Evolutionary conservation across 1,140 invertebrate genomes (phyloP).

Genomic region (Ridgeia piscesae): DNA sequence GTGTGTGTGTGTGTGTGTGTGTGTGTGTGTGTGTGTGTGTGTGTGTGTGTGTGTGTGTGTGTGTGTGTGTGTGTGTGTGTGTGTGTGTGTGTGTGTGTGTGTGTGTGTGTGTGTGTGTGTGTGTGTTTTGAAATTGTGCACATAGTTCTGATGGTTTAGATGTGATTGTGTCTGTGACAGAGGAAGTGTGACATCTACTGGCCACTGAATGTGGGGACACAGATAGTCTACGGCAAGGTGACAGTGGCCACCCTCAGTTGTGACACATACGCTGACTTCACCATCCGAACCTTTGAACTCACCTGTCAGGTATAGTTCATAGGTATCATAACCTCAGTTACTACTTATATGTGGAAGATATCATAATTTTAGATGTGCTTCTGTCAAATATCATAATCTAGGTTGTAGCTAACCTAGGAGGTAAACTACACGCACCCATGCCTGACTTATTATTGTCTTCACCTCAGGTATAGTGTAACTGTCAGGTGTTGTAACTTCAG

Average conservation of each 20-base stretch:
- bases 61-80: too few species aligned
- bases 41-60: too few species aligned
- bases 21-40: too few species aligned
- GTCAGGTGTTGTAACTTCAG: too few species aligned
- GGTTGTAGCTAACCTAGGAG: too few species aligned
- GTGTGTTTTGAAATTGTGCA: not conserved
- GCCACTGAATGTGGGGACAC: not conserved
- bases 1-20: too few species aligned
- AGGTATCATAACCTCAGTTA: not conserved
- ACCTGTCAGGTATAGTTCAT: not conserved
- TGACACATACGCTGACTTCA: not conserved
- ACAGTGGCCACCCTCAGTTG: not conserved
- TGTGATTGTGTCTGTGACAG: slow-evolving; percentile 2
- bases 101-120: not conserved
- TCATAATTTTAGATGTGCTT: too few species aligned
- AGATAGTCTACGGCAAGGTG: not conserved
- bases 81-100: too few species aligned
- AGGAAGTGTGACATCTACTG: slow-evolving; percentile 24
- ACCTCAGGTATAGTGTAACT: too few species aligned
- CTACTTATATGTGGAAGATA: not conserved
- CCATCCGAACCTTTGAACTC: not conserved
- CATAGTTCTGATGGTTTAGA: not conserved
- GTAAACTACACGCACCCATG: too few species aligned
- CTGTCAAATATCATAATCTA: too few species aligned
- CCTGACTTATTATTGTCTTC: too few species aligned